A percentile compares a stretch with the other conserved stretches of the same genome.
Conservation (phyloP, 2,888 invertebrate species). For the Iphiclides podalirius region DNA sequence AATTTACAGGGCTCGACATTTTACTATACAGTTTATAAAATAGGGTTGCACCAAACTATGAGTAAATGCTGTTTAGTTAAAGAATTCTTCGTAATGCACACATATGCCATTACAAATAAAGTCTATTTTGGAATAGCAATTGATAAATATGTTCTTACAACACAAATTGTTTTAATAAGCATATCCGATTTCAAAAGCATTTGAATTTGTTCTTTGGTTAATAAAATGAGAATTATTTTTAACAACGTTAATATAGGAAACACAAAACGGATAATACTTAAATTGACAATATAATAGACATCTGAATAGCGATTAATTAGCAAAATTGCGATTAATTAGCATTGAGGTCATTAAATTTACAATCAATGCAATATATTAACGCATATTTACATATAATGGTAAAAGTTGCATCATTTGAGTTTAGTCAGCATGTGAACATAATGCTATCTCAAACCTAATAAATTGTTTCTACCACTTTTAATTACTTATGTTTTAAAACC, state of each 20-base stretch:
- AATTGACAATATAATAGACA: slow-evolving; percentile 5
- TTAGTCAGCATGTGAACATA: not conserved
- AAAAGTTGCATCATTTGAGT: slow-evolving; percentile 11
- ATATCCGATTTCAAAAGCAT: slow-evolving; percentile 33
- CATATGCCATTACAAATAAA: too few species aligned
- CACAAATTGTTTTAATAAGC: slow-evolving; percentile 23
- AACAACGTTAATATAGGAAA: slow-evolving; percentile 27
- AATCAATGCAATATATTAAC: slow-evolving; percentile 6
- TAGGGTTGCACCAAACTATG: too few species aligned
- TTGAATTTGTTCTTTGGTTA: slow-evolving; percentile 60
- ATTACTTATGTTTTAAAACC: too few species aligned
- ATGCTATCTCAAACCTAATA: not conserved
- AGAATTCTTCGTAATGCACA: too few species aligned
- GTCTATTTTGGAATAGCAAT: too few species aligned
- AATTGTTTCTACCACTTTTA: slow-evolving; percentile 56
- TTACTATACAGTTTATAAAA: too few species aligned
- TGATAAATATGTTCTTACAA: too few species aligned
- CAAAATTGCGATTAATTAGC: not conserved
- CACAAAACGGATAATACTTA: slow-evolving; percentile 5
- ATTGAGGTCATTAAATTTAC: slow-evolving; percentile 4
- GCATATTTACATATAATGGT: slow-evolving; percentile 19
- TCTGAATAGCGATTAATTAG: slow-evolving; percentile 2
- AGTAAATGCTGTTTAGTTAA: too few species aligned
- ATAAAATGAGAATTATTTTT: slow-evolving; percentile 39
- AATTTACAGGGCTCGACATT: too few species aligned